Conservation (phyloP, 2,113 vertebrate genomes). For the Cyphomyrus plagiostoma region DNA sequence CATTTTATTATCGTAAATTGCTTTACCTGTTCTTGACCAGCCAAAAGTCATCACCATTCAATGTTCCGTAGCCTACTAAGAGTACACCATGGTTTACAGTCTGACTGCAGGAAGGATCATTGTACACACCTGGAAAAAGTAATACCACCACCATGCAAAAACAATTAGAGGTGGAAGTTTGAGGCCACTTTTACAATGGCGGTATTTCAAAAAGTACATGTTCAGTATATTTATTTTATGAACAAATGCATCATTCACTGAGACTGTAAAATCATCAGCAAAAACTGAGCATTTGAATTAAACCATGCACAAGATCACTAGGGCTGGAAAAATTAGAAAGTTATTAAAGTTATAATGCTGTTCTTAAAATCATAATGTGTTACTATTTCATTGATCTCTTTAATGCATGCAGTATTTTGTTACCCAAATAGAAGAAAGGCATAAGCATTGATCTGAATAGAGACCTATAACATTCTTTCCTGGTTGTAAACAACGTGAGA, state of each 20-base stretch:
- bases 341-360: too few species aligned
- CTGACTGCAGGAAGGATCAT: constrained; percentile 66
- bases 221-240: neutral
- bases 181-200: neutral
- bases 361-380: neutral
- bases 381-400: neutral
- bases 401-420: neutral
- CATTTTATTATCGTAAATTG: neutral
- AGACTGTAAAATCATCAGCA: neutral
- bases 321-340: neutral
- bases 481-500: neutral
- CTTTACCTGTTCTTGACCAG: constrained; percentile 90
- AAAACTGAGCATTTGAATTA: neutral
- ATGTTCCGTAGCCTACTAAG: constrained; percentile 72
- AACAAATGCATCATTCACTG: neutral
- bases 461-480: neutral
- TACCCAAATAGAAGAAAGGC: neutral
- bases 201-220: neutral
- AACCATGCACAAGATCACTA: neutral
- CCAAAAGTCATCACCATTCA: constrained; percentile 75
- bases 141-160: neutral
- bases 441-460: neutral
- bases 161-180: neutral
- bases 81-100: constrained; percentile 74
- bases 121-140: constrained; percentile 71